Evolutionary conservation across 2,888 invertebrate genomes (phyloP), one percentile per base, ranked within the genome.

Genomic region (Luperina testacea): DNA sequence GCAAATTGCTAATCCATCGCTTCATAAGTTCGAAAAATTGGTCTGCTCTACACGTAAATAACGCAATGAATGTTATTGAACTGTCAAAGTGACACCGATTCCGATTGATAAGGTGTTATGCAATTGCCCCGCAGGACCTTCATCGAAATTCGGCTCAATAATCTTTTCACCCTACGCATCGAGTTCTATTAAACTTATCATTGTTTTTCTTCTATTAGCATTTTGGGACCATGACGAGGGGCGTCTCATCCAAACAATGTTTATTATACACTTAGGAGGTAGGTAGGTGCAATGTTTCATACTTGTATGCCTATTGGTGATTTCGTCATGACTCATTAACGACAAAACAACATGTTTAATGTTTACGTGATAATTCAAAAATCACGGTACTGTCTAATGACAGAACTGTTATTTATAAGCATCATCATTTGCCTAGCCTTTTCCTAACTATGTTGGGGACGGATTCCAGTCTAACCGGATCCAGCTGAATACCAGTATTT

Each of bases 251-350:
- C 15, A 5, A 51, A 20, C 0, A 11, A 45, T 7, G n/a, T 63
- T 38, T 63, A 72, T 48, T 59, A n/a, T n/a, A 27, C 13, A 51
- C 15, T 6, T 0, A 38, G 6, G 1, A 15, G 0, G 15, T 51
- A 57, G 4, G 9, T 24, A n/a, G 20, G n/a, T 27, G 3, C 51
- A 72, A 42, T 48, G 2, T 51, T 65, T 69, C 17, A 24, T 38
- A 15, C 7, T 2, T 57, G 5, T 17, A 24, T 45, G 9, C 5
- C 4, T 0, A 9, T 64, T 70, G 8, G 24, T 61, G 24, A 38
- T 61, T 51, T 53, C 1, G 15, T 57, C 3, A 59, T 70, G 64
- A 70, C 65, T 84, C 48, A 78, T 53, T 68, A 42, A 77, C 38
- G 32, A 51, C 61, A 32, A 69, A 57, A 69, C 32, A 74, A 27